Evolutionary conservation across 1,140 invertebrate genomes (phyloP), one percentile per base, ranked within the genome.

Genomic region (Micrasema longulum): DNA sequence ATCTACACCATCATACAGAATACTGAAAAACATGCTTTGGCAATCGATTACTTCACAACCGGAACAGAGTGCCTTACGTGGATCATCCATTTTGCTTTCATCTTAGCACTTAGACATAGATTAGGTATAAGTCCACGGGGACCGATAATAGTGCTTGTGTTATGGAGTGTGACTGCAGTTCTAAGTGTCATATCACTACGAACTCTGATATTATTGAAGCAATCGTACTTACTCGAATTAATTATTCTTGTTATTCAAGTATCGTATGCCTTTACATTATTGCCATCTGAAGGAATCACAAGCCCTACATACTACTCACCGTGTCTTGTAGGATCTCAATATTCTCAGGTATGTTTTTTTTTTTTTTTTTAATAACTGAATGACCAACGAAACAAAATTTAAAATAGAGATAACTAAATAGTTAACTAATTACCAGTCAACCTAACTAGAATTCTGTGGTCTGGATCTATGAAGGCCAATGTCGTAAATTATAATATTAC

Each of bases 51-150:
- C 79, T 87, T 95, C 45, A 82, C 90, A 20, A 85, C 88, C 50
- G 88, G 88, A 48, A 84, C 91, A 23, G 87, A 92, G 79, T 88
- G 88, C 76, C 79, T 94, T 70, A 85, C 91, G 70, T 96, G 94
- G 94, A 80, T 92, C 23, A 84, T 93, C 12, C 94, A 97, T 83
- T 88, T 92, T 75, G 86, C 89, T 12, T 96, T 91, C 80, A 82
- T 93, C 31, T 76, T 92, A 67, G 88, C 89, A 16, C 80, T 95
- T 18, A 88, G 89, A 77, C 89, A 83, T 77, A 87, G 85, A 80
- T 84, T 88, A 60, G 87, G 85, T 52, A 83, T 83, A 47, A 93
- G 88, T 83, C 87, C 90, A 65, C 84, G 93, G 64, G 95, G 95
- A 1, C 91, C 93, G 1, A 80, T 89, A 22, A 73, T 87, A 6